Conservation (phyloP, 2,113 vertebrate species). For the Catharus fuscescens region DNA sequence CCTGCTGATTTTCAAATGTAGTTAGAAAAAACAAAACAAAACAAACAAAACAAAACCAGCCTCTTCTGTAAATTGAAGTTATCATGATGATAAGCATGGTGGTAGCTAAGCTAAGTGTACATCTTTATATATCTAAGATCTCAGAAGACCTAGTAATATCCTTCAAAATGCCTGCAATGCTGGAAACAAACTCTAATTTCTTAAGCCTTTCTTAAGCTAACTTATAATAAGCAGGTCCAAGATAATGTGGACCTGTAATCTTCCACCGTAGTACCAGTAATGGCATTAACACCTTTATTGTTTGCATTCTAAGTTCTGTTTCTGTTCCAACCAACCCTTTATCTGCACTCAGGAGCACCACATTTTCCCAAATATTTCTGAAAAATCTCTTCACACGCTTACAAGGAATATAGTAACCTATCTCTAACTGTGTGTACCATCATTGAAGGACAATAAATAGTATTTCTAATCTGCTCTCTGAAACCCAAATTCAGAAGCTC, state of each 20-base stretch:
- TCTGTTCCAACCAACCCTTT: background rate
- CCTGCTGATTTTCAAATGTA: background rate
- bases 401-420: background rate
- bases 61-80: background rate
- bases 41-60: background rate
- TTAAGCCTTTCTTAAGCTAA: background rate
- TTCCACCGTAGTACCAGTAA: background rate
- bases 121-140: background rate
- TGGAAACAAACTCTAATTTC: background rate
- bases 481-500: background rate
- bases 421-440: background rate
- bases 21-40: background rate
- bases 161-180: background rate
- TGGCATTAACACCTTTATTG: background rate
- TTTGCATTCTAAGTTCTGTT: background rate
- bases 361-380: background rate
- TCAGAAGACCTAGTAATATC: background rate
- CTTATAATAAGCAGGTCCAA: background rate
- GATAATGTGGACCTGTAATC: background rate
- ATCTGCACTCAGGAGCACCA: background rate
- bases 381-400: background rate
- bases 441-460: background rate
- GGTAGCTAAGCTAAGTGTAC: background rate
- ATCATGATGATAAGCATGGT: background rate
- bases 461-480: background rate